These are phyloP conservation scores for Eurypyga helias DNA, from an alignment of 2,113 vertebrate genomes.

Conservation along the genomic window DNA sequence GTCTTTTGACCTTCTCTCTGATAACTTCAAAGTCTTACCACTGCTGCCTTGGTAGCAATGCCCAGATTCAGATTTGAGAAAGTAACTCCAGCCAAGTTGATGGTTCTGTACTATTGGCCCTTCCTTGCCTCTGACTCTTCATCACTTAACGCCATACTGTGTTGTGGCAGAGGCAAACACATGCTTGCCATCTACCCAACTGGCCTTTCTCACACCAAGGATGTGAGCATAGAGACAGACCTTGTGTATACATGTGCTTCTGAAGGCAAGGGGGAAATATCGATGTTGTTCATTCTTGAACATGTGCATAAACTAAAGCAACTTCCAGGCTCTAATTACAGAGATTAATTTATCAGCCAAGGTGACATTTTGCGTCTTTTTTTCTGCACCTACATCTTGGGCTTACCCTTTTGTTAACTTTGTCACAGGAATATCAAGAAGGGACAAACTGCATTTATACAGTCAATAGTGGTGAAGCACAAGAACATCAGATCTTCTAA, in stretches of 20 bases:
- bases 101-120: background rate
- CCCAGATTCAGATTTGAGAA: background rate
- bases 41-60: background rate
- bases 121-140: background rate
- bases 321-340: background rate
- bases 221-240: background rate
- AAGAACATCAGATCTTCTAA: background rate
- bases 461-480: background rate
- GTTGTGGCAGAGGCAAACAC: background rate
- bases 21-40: constrained; percentile 12
- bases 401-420: background rate
- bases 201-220: background rate
- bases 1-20: constrained; percentile 6
- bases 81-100: background rate
- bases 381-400: background rate
- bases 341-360: background rate
- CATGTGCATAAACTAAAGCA: background rate
- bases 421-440: background rate
- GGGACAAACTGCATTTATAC: background rate
- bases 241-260: background rate
- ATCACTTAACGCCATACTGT: background rate
- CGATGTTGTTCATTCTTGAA: background rate
- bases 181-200: background rate
- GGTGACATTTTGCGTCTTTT: background rate
- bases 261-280: background rate